Base-by-base conservation (phyloP, 2,797 vertebrate genomes). In the Mallotus villosus region DNA sequence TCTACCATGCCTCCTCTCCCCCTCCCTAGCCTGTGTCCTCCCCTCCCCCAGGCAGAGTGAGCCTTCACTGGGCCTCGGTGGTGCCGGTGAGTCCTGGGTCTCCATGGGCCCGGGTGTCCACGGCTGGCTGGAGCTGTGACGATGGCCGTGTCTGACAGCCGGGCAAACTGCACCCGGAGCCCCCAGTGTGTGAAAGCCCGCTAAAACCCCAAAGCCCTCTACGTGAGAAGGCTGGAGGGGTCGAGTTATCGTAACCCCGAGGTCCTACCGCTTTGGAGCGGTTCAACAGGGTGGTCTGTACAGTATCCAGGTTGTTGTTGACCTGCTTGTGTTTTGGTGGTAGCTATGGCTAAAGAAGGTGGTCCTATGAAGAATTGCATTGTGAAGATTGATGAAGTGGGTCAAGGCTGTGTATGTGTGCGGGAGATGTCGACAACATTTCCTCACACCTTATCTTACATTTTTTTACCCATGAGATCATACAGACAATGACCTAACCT, bases 181-280 rank as follows among this genome's bases (percentile, higher is more conserved):
- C 77, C 76, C 61, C 55, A 29, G 27, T 34, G 27, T 34, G 61
- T 34, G 7, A 32, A 9, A 63, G 29, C 61, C 61, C 61, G 9
- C 24, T 21, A 41, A 62, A 62, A 58, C 24, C 58, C 60, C 61
- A 71, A 62, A 32, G 57, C 24, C 63, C 57, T 68, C 57, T 62
- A 14, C 21, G 57, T 61, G 72, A 41, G 64, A 63, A 24, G 22
- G 60, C 24, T 19, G 27, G 22, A 41, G n/a, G 37, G 55, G 53
- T 83, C 63, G 71, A 79, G 85, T 89, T 89, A 77, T 88, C 89
- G 85, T 90, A 90, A 90, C 85, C 82, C 71, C 71, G 78, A 74
- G 81, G 69, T 46, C 67, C 70, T 64, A 57, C 65, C 74, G 62
- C 75, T 63, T 65, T 70, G 32, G 60, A 24, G 66, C 80, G 12